Percentiles rank a stretch among this genome's conserved stretches.
Conservation (phyloP, 2,888 invertebrate species). For the Drosophila prostipennis region DNA sequence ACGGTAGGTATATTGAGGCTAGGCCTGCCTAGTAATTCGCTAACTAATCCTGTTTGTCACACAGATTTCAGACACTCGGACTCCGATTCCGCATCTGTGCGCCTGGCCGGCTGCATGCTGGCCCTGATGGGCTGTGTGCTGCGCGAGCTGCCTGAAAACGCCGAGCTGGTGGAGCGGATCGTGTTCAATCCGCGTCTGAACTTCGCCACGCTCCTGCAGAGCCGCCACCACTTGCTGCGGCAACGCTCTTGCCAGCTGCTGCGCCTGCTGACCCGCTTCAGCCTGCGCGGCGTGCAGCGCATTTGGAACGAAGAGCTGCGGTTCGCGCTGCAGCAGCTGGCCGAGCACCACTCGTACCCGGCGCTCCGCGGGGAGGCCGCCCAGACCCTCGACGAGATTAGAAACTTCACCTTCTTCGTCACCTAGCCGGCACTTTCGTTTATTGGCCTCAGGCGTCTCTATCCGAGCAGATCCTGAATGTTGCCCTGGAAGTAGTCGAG, state of each 20-base stretch:
- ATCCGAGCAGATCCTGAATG: conserved; percentile 63
- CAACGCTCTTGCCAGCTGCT: conserved; percentile 90
- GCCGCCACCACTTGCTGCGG: conserved; percentile 85
- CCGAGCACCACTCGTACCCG: conserved; percentile 72
- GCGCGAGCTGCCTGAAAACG: conserved; percentile 90
- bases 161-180: conserved; percentile 90
- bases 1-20: conserved; percentile 58
- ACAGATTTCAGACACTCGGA: conserved; percentile 76
- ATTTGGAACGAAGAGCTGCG: conserved; percentile 80
- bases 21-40: too few relatives aligned
- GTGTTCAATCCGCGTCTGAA: conserved; percentile 86
- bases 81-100: conserved; percentile 72
- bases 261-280: conserved; percentile 88
- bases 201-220: conserved; percentile 86
- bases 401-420: conserved; percentile 81
- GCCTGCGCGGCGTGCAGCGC: conserved; percentile 86
- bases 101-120: conserved; percentile 89
- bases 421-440: conserved; percentile 43
- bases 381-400: conserved; percentile 82
- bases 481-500: conserved; percentile 73
- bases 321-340: conserved; percentile 76
- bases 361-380: conserved; percentile 81
- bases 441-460: conserved; percentile 29
- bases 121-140: conserved; percentile 90
- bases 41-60: conserved; percentile 3